Evolutionary conservation across 2,113 vertebrate genomes (phyloP).

Genomic region (Ursus arctos): DNA sequence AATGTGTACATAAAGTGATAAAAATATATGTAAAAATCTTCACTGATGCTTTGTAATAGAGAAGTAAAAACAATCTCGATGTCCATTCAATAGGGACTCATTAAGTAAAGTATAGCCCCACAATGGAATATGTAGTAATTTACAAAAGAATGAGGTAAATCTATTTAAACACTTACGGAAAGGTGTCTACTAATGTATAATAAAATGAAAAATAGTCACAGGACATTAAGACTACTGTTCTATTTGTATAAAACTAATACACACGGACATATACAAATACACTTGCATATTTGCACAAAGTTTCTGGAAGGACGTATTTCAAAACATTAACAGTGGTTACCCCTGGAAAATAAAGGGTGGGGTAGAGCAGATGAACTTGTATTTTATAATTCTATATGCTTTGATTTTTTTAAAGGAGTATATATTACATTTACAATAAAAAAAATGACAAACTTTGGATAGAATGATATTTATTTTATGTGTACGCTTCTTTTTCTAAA

Average conservation of each 20-base stretch:
- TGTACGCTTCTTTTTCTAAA: conserved; percentile 60
- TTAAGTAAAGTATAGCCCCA: neutral
- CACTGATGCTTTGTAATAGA: neutral
- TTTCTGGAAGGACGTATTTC: conserved; percentile 27
- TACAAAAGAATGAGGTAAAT: conserved; percentile 71
- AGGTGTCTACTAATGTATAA: conserved; percentile 48
- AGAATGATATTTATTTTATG: conserved; percentile 63
- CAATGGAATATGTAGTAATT: neutral
- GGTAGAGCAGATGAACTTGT: neutral
- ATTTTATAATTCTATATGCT: conserved; percentile 46
- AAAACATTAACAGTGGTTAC: conserved; percentile 53
- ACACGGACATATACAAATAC: neutral
- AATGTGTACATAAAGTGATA: conserved; percentile 39
- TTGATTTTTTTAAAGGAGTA: conserved; percentile 39
- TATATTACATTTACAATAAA: conserved; percentile 75
- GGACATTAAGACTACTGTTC: conserved; percentile 56
- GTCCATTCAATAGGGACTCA: neutral
- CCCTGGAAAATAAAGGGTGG: conserved; percentile 52
- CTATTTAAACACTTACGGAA: conserved; percentile 55
- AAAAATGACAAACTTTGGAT: conserved; percentile 52
- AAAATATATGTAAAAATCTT: conserved; percentile 36
- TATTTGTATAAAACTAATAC: conserved; percentile 59
- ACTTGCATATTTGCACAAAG: conserved; percentile 47
- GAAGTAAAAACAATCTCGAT: conserved; percentile 28
- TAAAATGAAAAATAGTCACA: conserved; percentile 58